Evolutionary conservation across 2,888 invertebrate species (phyloP), one percentile per base, ranked within the genome.

Genomic region (Noctua fimbriata): DNA sequence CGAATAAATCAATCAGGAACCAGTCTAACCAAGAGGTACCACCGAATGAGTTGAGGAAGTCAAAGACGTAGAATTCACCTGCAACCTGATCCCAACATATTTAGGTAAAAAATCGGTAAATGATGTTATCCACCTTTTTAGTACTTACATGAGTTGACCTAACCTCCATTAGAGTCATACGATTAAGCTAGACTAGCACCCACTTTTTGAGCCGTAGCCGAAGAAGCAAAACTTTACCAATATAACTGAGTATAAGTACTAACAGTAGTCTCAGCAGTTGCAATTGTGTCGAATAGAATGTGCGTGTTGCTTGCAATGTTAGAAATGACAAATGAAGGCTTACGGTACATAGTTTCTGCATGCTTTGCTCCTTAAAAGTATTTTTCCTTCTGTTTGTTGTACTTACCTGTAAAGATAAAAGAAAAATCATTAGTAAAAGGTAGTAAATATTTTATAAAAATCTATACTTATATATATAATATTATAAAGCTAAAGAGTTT

Each of bases 391-490:
- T 74, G 36, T 5, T 10, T 52, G 1, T 0, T 28, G 66, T 86
- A 89, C 89, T 89, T 89, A 89, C 89, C 89, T 89, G 90, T 24
- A 88, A 89, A 85, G 69, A 88, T n/a, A 78, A 83, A 84, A 81
- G 63, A 32, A 44, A 60, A 55, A 75, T 21, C 4, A 75, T 87
- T 77, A 86, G 69, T 78, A 58, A 10, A 52, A 52, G 2, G 55
- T 9, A n/a, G 12, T 0, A 41, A 41, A 7, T 10, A 12, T 77
- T 76, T 41, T 55, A 55, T 52, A 52, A 52, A 52, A 24, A 24
- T 24, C 36, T 32, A 2, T 32, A 32, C 32, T 32, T 32, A 32
- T 32, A 32, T 2, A 32, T 32, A n/a, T 32, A 32, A 32, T 32
- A 32, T 32, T 32, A 32, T 32, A 32, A 32, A 32, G 32, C 32